Conservation (phyloP, 2,113 vertebrate species). For the Garra rufa region DNA sequence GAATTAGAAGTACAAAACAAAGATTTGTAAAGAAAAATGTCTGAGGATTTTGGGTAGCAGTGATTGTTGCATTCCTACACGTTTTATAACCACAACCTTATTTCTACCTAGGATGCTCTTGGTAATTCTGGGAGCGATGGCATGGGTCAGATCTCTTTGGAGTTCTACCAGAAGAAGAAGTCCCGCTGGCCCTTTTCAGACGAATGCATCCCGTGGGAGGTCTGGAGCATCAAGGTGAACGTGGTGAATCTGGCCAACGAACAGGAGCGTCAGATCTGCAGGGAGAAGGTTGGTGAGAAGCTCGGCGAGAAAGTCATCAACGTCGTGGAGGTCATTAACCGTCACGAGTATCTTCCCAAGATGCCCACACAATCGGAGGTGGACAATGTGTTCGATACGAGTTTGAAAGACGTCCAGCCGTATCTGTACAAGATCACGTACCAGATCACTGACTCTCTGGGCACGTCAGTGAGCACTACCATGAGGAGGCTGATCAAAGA, state of each 20-base stretch:
- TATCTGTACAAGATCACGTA: conserved; percentile 97
- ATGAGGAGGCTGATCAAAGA: conserved; percentile 98
- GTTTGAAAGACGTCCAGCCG: conserved; percentile 94
- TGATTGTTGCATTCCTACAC: too few species aligned
- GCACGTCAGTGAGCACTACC: conserved; percentile 95
- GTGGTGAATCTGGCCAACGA: conserved; percentile 94
- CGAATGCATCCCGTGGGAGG: conserved; percentile 97
- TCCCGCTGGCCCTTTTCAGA: conserved; percentile 97
- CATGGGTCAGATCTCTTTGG: conserved; percentile 94
- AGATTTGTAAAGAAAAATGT: too few species aligned
- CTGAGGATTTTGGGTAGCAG: too few species aligned
- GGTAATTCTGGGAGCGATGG: conserved; percentile 89
- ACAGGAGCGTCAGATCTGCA: conserved; percentile 97
- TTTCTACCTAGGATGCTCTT: conserved; percentile 83
- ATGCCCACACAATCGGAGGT: conserved; percentile 99
- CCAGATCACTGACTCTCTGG: conserved; percentile 94
- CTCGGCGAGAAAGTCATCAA: conserved; percentile 98
- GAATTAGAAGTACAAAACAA: too few species aligned
- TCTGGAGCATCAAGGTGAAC: conserved; percentile 97
- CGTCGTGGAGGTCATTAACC: conserved; percentile 96
- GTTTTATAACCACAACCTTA: not conserved
- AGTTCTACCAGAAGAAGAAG: conserved; percentile 99
- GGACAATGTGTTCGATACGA: conserved; percentile 97
- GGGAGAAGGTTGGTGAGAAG: conserved; percentile 97
- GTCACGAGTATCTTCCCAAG: conserved; percentile 97